Conservation (phyloP, 2,888 invertebrate genomes). For the Chromoteleia sp. region DNA sequence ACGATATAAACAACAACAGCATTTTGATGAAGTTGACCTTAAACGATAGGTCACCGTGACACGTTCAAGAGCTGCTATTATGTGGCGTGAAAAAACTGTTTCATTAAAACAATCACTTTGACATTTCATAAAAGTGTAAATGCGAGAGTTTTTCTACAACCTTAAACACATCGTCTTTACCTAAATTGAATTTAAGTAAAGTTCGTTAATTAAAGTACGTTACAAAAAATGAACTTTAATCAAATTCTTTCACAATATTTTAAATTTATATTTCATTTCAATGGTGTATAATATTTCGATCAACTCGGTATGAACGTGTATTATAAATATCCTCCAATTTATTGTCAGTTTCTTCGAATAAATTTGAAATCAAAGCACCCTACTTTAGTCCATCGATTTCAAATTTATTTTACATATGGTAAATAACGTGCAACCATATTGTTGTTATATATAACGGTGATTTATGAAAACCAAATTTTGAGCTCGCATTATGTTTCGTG, state of each 20-base stretch:
- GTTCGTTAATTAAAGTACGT: too few relatives aligned
- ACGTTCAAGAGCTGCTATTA: slow-evolving; percentile 20
- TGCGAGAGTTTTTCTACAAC: neutral
- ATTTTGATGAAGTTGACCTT: slow-evolving; percentile 40
- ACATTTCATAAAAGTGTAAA: slow-evolving; percentile 32
- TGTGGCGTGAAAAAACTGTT: slow-evolving; percentile 28
- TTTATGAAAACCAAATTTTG: slow-evolving; percentile 57
- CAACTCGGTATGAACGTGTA: neutral
- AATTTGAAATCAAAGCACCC: slow-evolving; percentile 39
- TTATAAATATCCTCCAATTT: slow-evolving; percentile 23
- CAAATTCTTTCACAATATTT: neutral
- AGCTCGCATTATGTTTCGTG: slow-evolving; percentile 4
- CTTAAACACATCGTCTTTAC: too few relatives aligned
- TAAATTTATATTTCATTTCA: neutral
- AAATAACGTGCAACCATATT: slow-evolving; percentile 48
- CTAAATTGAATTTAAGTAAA: too few relatives aligned
- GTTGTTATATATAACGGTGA: slow-evolving; percentile 56
- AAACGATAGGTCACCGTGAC: slow-evolving; percentile 43
- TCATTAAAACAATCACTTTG: slow-evolving; percentile 39
- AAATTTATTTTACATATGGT: slow-evolving; percentile 51
- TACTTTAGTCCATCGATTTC: slow-evolving; percentile 52
- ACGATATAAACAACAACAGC: slow-evolving; percentile 21
- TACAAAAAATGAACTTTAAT: too few relatives aligned
- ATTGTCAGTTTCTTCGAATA: slow-evolving; percentile 30
- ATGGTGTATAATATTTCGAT: slow-evolving; percentile 16